These are phyloP conservation scores for Spongilla lacustris DNA, from an alignment of 37 sponge, comb jelly and placozoan genomes.

Conservation along the genomic window DNA sequence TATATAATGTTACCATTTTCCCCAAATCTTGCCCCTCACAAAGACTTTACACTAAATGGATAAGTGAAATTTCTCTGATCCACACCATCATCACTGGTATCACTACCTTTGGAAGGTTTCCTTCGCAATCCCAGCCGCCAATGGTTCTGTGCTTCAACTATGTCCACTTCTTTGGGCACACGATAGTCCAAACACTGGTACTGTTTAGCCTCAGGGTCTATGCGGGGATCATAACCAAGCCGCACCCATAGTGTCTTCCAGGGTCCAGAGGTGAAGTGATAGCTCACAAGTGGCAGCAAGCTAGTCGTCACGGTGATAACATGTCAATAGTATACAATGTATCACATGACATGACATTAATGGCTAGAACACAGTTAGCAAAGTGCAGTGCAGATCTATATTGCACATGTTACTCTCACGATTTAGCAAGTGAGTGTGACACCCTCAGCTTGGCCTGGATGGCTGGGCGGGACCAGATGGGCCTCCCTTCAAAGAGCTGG, in stretches of 20 bases:
- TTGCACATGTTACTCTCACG: slow-evolving; percentile 32
- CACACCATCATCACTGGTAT: too few relatives aligned
- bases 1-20: too few relatives aligned
- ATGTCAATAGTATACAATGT: background rate
- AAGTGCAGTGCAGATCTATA: background rate
- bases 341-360: background rate
- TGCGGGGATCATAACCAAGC: slow-evolving; percentile 91
- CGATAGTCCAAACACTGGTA: slow-evolving; percentile 69
- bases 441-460: slow-evolving; percentile 38
- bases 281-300: slow-evolving; percentile 49
- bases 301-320: background rate
- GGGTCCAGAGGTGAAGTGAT: slow-evolving; percentile 86
- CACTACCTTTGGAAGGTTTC: background rate
- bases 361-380: background rate
- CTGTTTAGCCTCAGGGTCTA: slow-evolving; percentile 55
- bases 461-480: slow-evolving; percentile 80
- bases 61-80: too few relatives aligned
- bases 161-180: slow-evolving; percentile 23
- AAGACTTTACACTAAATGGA: too few relatives aligned
- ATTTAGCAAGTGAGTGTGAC: background rate
- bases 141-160: background rate
- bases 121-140: background rate
- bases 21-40: too few relatives aligned
- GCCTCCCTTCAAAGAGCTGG: slow-evolving; percentile 87
- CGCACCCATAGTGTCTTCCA: slow-evolving; percentile 87